Evolutionary conservation across 2,888 invertebrate species (phyloP).

Genomic region (Clunio marinus): DNA sequence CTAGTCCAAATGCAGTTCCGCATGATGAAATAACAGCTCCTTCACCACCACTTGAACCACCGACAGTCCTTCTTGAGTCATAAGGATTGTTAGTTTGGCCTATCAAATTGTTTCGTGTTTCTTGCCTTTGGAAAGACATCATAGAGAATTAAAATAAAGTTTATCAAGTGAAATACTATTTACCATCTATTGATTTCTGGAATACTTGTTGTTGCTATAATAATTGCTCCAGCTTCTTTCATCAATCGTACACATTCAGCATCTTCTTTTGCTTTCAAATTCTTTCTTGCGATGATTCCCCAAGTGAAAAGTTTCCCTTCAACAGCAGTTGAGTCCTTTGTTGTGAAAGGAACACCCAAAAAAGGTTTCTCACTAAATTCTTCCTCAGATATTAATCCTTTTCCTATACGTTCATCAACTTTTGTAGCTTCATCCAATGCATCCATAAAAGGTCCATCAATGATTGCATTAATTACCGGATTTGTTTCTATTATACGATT

Average conservation of each 20-base stretch:
- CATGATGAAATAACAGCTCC: constrained; percentile 70
- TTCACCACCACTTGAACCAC: constrained; percentile 84
- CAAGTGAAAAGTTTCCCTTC: constrained; percentile 68
- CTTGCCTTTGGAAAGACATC: too few relatives aligned
- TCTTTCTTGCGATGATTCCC: constrained; percentile 61
- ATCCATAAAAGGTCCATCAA: constrained; percentile 71
- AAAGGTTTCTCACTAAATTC: constrained; percentile 71
- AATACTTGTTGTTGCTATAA: constrained; percentile 85
- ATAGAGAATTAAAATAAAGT: constrained; percentile 19
- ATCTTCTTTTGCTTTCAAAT: constrained; percentile 63
- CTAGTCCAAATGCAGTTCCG: constrained; percentile 79
- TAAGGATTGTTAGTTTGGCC: constrained; percentile 92
- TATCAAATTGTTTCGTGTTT: constrained; percentile 80
- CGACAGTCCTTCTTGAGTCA: constrained; percentile 74
- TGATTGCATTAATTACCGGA: constrained; percentile 72
- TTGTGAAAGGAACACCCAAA: constrained; percentile 85
- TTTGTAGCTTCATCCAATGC: constrained; percentile 73
- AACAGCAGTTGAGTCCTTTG: constrained; percentile 82
- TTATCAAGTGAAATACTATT: constrained; percentile 39
- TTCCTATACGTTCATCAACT: constrained; percentile 65
- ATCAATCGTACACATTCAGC: constrained; percentile 71
- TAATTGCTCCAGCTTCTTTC: constrained; percentile 77
- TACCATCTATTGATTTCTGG: constrained; percentile 90
- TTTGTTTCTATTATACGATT: constrained; percentile 73
- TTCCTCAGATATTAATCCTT: constrained; percentile 56